Base-by-base conservation (phyloP, 2,888 invertebrate species). In the Dynastes grantii region DNA sequence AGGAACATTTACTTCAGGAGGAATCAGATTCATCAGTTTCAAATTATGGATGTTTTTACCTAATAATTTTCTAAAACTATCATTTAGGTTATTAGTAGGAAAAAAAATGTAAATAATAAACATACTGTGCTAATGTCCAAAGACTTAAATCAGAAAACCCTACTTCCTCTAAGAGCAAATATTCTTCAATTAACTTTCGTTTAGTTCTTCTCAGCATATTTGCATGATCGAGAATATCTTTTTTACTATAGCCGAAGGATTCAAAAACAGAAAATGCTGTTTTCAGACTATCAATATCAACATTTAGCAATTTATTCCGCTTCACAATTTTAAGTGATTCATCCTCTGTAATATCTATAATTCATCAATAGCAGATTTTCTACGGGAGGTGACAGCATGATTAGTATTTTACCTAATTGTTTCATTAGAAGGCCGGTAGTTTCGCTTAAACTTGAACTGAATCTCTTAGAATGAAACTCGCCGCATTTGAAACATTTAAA, bases 81-180 rank as follows among this genome's bases (percentile, higher is more conserved):
- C 58, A 71, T 71, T 76, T 58, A 22, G 76, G 51, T 75, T 78
- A 80, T 90, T 77, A 32, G 32, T 32, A 32, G 89, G 68, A 88
- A 89, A 2, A 8, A 11, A 29, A 37, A 45, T 16, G 3, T 37
- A 61, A 0, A 90, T 84, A 80, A 88, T 90, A 80, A 90, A 79
- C 90, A 84, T 83, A 87, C 87, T 83, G 85, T 32, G 81, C 70
- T 77, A 88, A 80, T 51, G 84, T 68, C 58, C 73, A 40, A 4
- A 86, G 83, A 77, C 81, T 81, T 27, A 91, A 85, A 13, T 85
- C 81, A 1, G 83, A 79, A 81, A 93, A 92, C 16, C 92, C 91
- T 85, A 92, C 92, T 87, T 94, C 94, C 81, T 88, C 88, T 13
- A 94, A 87, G 64, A 92, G 91, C 84, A 90, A 89, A 79, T 91